phyloP scores from a whole-genome alignment of 1,140 invertebrate species.

The Ectropis grisescens region DNA sequence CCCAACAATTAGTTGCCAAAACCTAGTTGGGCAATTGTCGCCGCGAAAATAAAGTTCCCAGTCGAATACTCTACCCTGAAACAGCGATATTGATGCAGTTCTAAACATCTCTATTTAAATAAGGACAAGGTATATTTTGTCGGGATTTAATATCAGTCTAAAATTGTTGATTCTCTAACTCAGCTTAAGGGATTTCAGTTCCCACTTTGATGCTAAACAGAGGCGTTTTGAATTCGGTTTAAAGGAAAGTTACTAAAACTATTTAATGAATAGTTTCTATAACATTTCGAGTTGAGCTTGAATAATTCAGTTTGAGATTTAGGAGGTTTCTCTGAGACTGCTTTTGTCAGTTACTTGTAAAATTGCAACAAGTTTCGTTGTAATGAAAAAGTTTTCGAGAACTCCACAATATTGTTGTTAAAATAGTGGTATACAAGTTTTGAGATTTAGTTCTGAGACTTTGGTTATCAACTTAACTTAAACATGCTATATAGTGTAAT shows the following conservation, averaged over 20 bases:
- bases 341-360: neutral
- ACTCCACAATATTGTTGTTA: too few relatives aligned
- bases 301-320: conserved; percentile 11
- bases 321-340: neutral
- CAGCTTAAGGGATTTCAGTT: conserved; percentile 51
- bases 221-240: conserved; percentile 36
- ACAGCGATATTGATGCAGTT: conserved; percentile 15
- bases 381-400: too few relatives aligned
- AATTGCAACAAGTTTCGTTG: too few relatives aligned
- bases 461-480: too few relatives aligned
- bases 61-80: conserved; percentile 22
- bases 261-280: conserved; percentile 28
- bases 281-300: conserved; percentile 13
- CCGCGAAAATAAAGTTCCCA: conserved; percentile 48
- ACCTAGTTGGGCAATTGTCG: conserved; percentile 50
- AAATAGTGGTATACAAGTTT: too few relatives aligned
- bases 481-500: too few relatives aligned
- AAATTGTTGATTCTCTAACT: conserved; percentile 31
- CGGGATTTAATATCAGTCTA: neutral
- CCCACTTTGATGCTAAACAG: conserved; percentile 46
- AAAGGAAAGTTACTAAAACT: conserved; percentile 38
- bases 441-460: too few relatives aligned
- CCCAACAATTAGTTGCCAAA: conserved; percentile 46
- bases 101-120: conserved; percentile 10
- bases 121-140: conserved; percentile 10